Percentiles rank a stretch among this genome's conserved stretches.
Conservation (phyloP, 2,113 vertebrate genomes). For the Dipodomys ordii region DNA sequence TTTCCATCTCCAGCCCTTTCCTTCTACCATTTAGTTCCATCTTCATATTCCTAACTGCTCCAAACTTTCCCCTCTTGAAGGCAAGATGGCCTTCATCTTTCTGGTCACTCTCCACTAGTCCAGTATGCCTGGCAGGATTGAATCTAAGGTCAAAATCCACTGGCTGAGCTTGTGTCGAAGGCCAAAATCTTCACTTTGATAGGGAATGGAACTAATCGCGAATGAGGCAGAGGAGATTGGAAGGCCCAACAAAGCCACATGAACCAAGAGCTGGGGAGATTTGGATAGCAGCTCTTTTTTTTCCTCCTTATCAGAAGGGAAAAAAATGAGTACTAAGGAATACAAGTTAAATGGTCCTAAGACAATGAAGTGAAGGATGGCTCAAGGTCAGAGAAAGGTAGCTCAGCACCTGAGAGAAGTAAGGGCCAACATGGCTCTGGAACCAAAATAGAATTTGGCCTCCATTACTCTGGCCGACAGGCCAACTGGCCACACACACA, state of each 20-base stretch:
- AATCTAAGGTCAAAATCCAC: too few species aligned
- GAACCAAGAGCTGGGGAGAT: not conserved
- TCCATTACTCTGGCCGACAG: not conserved
- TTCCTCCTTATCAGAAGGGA: not conserved
- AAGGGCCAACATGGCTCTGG: not conserved
- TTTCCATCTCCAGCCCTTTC: not conserved
- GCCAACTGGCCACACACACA: not conserved
- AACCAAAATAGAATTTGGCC: not conserved
- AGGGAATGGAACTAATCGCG: not conserved
- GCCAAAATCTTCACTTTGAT: not conserved
- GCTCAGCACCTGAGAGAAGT: not conserved
- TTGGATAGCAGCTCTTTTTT: not conserved
- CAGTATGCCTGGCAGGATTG: not conserved
- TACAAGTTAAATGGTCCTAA: not conserved
- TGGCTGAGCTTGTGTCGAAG: not conserved
- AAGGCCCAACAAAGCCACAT: not conserved
- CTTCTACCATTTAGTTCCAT: not conserved
- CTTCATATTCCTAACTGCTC: not conserved
- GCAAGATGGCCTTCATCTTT: too few species aligned
- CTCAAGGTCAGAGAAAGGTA: not conserved
- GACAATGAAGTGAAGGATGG: not conserved
- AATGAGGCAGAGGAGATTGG: not conserved
- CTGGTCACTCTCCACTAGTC: too few species aligned
- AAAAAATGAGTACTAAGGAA: not conserved
- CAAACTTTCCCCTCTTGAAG: not conserved